Conservation (phyloP, 2,113 vertebrate species). For the Haemorhous mexicanus region DNA sequence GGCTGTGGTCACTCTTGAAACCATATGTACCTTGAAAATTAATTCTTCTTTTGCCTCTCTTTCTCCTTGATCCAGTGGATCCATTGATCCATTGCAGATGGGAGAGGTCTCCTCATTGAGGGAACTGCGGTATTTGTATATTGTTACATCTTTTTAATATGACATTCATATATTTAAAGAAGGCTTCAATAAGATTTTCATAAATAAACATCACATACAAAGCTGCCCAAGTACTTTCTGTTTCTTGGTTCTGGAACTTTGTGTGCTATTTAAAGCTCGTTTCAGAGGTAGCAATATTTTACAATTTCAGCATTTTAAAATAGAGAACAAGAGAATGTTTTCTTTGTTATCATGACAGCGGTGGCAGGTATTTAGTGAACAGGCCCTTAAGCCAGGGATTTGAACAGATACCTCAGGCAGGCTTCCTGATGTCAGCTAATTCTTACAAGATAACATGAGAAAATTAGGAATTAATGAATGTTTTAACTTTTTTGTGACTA, state of each 20-base stretch:
- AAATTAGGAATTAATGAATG: background rate
- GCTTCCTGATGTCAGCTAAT: background rate
- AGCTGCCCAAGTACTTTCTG: background rate
- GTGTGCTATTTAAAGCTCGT: background rate
- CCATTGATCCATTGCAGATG: background rate
- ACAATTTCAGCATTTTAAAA: background rate
- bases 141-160: background rate
- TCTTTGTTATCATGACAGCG: background rate
- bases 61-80: background rate
- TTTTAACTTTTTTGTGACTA: background rate
- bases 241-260: background rate
- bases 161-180: background rate
- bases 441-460: background rate
- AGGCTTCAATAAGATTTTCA: background rate
- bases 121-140: background rate
- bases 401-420: background rate
- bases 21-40: fast-evolving
- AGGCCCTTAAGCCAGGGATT: background rate
- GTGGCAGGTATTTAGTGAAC: background rate
- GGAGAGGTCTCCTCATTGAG: background rate
- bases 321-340: background rate
- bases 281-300: background rate
- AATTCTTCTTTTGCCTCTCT: background rate
- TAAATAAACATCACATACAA: background rate
- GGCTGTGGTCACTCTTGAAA: background rate